Evolutionary conservation across 1,140 invertebrate genomes (phyloP).

Genomic region (Portunus trituberculatus): DNA sequence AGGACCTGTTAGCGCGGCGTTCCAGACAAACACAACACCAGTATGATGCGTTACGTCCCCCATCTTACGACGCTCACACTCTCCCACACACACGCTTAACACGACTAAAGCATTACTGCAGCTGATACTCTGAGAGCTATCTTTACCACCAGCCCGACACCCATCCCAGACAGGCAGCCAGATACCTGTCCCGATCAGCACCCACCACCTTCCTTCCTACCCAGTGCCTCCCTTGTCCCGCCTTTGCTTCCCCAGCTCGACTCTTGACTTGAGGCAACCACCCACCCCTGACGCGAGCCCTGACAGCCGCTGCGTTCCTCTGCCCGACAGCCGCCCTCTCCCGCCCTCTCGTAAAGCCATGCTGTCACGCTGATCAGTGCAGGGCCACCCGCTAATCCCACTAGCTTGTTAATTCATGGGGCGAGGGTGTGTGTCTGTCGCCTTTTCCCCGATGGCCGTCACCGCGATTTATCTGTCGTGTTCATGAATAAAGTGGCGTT

Average conservation of each 20-base stretch:
- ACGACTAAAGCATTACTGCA: neutral
- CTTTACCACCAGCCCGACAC: neutral
- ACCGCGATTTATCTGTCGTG: slow-evolving; percentile 9
- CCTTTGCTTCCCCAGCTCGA: neutral
- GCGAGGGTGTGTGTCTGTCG: neutral
- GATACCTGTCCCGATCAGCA: neutral
- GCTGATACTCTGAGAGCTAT: neutral
- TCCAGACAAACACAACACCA: too few relatives aligned
- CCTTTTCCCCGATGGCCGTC: neutral
- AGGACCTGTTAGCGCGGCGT: too few relatives aligned
- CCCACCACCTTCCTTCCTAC: neutral
- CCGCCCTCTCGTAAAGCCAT: slow-evolving; percentile 29
- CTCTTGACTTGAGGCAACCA: neutral
- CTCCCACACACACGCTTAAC: neutral
- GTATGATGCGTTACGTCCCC: too few relatives aligned
- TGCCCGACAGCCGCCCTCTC: neutral
- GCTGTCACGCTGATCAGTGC: neutral
- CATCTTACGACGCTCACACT: too few relatives aligned
- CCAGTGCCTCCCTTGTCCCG: neutral
- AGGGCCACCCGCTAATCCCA: neutral
- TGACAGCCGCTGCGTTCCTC: slow-evolving; percentile 5
- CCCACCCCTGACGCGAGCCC: neutral
- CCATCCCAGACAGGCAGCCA: neutral
- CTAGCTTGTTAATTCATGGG: neutral
- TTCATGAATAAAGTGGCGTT: slow-evolving; percentile 22